These are phyloP conservation scores for Pseudochirops cupreus DNA, from an alignment of 2,797 vertebrate species.

Conservation along the genomic window DNA sequence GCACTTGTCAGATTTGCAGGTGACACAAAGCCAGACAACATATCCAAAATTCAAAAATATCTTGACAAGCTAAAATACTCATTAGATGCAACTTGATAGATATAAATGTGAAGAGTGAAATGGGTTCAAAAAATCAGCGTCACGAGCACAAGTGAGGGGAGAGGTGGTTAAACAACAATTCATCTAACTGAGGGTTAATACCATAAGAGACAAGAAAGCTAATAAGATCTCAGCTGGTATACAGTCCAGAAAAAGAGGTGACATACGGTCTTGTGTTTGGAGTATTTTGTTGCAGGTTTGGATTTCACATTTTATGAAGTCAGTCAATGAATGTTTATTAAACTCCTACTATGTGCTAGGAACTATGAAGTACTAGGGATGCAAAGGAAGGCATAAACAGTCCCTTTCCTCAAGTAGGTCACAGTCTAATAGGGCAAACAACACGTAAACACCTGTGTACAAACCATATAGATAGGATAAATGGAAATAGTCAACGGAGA, in stretches of 20 bases:
- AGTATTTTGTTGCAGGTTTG: not conserved
- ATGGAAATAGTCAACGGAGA: not conserved
- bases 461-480: not conserved
- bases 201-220: not conserved
- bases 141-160: not conserved
- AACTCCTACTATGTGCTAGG: not conserved
- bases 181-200: not conserved
- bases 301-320: not conserved
- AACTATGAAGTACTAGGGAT: not conserved
- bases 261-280: not conserved
- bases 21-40: not conserved
- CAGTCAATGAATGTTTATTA: not conserved
- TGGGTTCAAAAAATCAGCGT: not conserved
- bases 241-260: not conserved
- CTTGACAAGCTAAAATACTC: not conserved
- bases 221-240: not conserved
- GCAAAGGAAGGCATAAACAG: not conserved
- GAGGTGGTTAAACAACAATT: not conserved
- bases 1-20: not conserved
- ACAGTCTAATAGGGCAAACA: not conserved
- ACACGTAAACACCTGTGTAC: not conserved
- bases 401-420: not conserved
- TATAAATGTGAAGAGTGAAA: not conserved
- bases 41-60: not conserved
- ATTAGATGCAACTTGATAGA: not conserved